Evolutionary conservation across 2,888 invertebrate genomes (phyloP), one percentile per base, ranked within the genome.

Genomic region (Drosophila lacicola): DNA sequence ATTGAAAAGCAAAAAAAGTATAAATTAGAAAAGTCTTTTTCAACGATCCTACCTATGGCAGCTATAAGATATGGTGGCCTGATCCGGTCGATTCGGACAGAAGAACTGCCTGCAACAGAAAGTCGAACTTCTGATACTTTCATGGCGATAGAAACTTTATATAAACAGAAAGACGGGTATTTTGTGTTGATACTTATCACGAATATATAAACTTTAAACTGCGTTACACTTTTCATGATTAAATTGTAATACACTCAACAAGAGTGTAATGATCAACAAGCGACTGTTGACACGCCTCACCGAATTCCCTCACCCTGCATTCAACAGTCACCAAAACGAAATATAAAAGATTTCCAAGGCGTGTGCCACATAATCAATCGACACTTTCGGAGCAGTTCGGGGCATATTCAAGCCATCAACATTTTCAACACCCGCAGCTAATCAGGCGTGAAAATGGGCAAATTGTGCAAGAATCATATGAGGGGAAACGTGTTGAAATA

Each of bases 361-460:
- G 85, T 77, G 88, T 49, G 86, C 74, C 70, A 21, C 72, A 33
- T 69, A 70, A 79, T 84, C 80, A 81, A 82, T 83, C 82, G 82
- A 77, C 85, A 77, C 80, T 72, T 70, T 66, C 34, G 34, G 4
- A 33, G 17, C 62, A 60, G 65, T 71, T 39, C 50, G 54, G 17
- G 25, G 21, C 33, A 62, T 54, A 57, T 75, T 57, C 42, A 9
- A 57, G 64, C 47, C 64, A 86, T 76, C 76, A 70, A 78, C 63
- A 65, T 66, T 84, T 84, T 84, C 89, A 88, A 83, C 84, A 76
- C 83, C 39, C 51, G 56, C 54, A 67, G 55, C 84, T 79, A 88
- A 84, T 84, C 87, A 86, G 79, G 84, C 79, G 64, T 74, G 70
- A 67, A 86, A 82, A 80, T 82, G 74, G 62, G 65, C 47, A 42